Conservation (phyloP, 2,797 vertebrate species). For the Moxostoma hubbsi region DNA sequence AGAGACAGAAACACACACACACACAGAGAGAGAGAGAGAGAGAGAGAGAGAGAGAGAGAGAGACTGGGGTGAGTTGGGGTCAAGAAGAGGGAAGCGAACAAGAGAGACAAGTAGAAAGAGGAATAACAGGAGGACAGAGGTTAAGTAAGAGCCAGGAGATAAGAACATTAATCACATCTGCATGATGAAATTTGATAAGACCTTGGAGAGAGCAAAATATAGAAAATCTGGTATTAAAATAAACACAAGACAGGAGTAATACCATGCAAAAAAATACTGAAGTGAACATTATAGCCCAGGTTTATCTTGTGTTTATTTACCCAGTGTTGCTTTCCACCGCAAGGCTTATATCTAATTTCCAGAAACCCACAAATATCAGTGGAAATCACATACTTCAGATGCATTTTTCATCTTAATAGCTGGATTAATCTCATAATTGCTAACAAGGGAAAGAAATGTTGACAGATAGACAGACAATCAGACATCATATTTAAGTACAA, state of each 20-base stretch:
- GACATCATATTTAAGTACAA: background rate
- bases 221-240: constrained; percentile 16
- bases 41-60: constrained; percentile 5
- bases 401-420: background rate
- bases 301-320: background rate
- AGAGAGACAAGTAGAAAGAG: constrained; percentile 24
- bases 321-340: constrained; percentile 13
- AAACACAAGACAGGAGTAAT: constrained; percentile 13
- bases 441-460: background rate
- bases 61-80: constrained; percentile 2
- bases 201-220: constrained; percentile 4
- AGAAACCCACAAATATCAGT: background rate
- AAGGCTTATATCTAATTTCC: constrained; percentile 2
- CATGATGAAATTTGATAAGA: constrained; percentile 24
- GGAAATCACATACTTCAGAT: background rate
- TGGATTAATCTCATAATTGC: background rate
- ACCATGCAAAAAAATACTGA: constrained; percentile 2
- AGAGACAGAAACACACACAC: background rate
- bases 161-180: constrained; percentile 18
- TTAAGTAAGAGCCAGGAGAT: constrained; percentile 6
- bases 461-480: too few species aligned
- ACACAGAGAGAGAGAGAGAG: background rate
- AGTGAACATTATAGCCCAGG: background rate
- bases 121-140: constrained; percentile 9
- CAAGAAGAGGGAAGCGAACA: constrained; percentile 29